phyloP scores from a whole-genome alignment of 2,113 vertebrate genomes.

The Candoia aspera region DNA sequence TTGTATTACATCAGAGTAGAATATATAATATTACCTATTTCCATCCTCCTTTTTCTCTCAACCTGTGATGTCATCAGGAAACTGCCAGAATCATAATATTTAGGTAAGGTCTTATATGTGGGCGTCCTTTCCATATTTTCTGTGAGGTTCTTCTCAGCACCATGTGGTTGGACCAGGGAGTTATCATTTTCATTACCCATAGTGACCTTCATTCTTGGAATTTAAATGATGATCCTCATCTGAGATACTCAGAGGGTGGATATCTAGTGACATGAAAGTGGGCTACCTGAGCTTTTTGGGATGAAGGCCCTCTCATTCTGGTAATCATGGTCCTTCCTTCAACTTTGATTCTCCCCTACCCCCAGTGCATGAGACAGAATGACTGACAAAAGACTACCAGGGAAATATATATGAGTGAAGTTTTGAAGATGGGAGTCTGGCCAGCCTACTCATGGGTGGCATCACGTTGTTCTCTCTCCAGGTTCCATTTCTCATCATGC shows the following conservation, averaged over 20 bases:
- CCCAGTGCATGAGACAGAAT: not conserved
- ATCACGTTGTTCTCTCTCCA: not conserved
- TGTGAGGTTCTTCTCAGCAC: not conserved
- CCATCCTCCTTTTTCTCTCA: not conserved
- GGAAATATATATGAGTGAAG: not conserved
- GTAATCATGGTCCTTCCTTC: not conserved
- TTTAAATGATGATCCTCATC: not conserved
- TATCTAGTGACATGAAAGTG: not conserved
- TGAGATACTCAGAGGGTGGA: not conserved
- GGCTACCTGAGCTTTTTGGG: not conserved
- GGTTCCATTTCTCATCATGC: not conserved
- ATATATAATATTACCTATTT: not conserved
- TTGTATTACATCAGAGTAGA: not conserved
- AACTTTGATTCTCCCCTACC: not conserved
- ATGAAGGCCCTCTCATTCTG: not conserved
- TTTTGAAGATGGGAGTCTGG: not conserved
- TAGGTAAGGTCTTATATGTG: not conserved
- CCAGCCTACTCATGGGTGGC: not conserved
- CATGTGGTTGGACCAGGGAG: not conserved
- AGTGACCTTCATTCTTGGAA: not conserved
- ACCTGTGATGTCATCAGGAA: not conserved
- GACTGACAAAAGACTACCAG: not conserved
- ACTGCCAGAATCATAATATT: not conserved
- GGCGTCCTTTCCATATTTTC: not conserved
- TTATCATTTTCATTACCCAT: not conserved